These are phyloP conservation scores for Etia nguti DNA, from an alignment of 2,113 vertebrate species.

Conservation along the genomic window DNA sequence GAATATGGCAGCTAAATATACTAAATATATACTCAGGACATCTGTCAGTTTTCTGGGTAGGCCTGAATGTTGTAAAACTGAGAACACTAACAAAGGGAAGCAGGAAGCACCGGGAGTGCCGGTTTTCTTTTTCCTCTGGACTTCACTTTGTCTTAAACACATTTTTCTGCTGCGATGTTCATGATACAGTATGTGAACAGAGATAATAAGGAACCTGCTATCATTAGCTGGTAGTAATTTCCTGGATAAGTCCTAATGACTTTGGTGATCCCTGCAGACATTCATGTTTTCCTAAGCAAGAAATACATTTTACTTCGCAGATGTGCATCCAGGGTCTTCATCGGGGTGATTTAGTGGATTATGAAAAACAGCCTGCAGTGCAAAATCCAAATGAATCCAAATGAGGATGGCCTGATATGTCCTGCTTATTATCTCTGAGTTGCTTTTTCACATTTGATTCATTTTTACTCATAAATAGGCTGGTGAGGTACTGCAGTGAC, in stretches of 20 bases:
- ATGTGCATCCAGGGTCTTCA: rapidly evolving
- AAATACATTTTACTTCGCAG: not conserved
- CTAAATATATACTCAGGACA: not conserved
- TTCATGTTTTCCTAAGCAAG: not conserved
- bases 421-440: not conserved
- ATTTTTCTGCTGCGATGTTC: not conserved
- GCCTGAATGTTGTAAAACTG: not conserved
- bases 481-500: not conserved
- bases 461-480: not conserved
- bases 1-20: not conserved
- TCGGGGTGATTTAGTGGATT: not conserved
- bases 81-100: not conserved
- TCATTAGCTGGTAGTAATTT: not conserved
- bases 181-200: not conserved
- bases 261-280: not conserved
- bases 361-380: not conserved
- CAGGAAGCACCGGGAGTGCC: not conserved
- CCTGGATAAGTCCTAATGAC: not conserved
- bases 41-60: not conserved
- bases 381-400: not conserved
- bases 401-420: not conserved
- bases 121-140: not conserved
- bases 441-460: not conserved
- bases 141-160: not conserved
- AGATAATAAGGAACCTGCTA: not conserved